phyloP scores from a whole-genome alignment of 2,113 vertebrate species.

The Aix galericulata region DNA sequence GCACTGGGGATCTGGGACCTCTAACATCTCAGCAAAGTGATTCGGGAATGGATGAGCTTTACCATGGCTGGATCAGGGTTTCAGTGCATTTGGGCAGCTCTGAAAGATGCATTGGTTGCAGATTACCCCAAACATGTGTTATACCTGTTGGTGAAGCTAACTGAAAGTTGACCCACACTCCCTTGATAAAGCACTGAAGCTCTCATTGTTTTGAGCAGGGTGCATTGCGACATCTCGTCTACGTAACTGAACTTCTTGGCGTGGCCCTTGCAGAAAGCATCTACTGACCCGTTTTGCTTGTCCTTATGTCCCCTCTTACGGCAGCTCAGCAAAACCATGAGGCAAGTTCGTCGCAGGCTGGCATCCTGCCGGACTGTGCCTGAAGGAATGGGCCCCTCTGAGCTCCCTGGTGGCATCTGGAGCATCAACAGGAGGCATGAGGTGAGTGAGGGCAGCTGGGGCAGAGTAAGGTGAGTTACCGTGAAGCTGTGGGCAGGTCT shows the following conservation, averaged over 20 bases:
- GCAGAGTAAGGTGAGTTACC: not conserved
- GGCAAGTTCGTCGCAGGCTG: conserved; percentile 82
- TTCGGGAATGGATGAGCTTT: not conserved
- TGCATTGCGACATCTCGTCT: not conserved
- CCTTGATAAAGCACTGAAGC: not conserved
- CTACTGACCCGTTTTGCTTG: not conserved
- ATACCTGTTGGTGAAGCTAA: no score
- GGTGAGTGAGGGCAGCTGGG: conserved; percentile 63
- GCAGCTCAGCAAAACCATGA: conserved; percentile 81
- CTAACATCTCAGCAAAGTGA: not conserved
- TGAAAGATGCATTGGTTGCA: not conserved
- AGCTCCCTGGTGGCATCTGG: conserved; percentile 65
- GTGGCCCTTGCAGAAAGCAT: not conserved
- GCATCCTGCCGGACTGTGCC: conserved; percentile 78
- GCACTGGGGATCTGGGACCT: not conserved
- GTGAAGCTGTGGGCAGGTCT: not conserved
- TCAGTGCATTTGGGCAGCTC: not conserved
- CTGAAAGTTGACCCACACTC: fast-evolving
- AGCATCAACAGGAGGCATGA: conserved; percentile 61
- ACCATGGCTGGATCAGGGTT: not conserved
- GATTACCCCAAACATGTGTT: not conserved
- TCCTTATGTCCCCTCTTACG: not conserved
- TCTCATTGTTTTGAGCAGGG: not conserved
- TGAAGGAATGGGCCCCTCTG: conserved; percentile 25
- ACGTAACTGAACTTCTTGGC: not conserved